phyloP scores from a whole-genome alignment of 2,797 vertebrate species.

The Myiotriccus ornatus region DNA sequence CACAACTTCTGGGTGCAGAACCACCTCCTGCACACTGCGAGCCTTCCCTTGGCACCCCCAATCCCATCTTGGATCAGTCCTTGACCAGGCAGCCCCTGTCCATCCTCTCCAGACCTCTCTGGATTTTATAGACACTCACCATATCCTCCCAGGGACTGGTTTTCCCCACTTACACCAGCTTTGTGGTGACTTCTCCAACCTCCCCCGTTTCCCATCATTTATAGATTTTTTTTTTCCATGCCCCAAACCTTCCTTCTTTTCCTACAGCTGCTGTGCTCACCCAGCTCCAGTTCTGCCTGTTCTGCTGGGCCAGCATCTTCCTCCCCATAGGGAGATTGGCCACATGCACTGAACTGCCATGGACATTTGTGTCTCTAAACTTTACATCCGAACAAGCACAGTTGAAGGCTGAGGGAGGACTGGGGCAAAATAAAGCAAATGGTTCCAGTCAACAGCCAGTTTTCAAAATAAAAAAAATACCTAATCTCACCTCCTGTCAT shows the following conservation, averaged over 20 bases:
- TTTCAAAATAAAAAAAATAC: neutral
- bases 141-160: neutral
- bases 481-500: neutral
- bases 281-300: neutral
- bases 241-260: neutral
- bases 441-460: neutral
- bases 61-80: neutral
- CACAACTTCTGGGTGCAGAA: neutral
- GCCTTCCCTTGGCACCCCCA: neutral
- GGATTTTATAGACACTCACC: neutral
- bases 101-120: neutral
- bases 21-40: neutral
- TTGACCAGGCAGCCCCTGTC: neutral
- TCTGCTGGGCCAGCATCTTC: neutral
- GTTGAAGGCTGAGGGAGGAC: neutral
- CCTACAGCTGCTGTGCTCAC: neutral
- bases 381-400: neutral
- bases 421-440: neutral
- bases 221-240: neutral
- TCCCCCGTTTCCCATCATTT: neutral
- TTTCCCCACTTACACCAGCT: neutral
- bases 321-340: neutral
- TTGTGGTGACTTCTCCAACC: neutral
- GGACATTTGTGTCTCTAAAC: neutral
- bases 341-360: neutral